Base-by-base conservation (phyloP, 1,140 invertebrate genomes). In the Calliopsis andreniformis region DNA sequence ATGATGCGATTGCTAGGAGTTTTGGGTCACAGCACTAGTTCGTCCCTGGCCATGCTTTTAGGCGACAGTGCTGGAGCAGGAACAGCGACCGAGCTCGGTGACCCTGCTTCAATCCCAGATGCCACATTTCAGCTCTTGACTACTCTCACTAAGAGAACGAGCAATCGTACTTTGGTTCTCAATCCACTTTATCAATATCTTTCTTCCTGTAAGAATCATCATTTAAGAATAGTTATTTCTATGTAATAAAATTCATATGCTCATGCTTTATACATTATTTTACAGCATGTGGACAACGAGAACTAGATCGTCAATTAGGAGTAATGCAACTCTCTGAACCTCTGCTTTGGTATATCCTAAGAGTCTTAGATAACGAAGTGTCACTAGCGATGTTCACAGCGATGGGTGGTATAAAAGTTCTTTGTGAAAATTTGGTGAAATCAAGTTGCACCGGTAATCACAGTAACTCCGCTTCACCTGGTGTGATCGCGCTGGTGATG, bases 1-100 rank as follows among this genome's bases (percentile, higher is more conserved):
- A 97, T 98, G 95, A 95, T 96, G 86, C 94, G 95, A 75, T 93
- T 98, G 76, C 94, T 97, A 88, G 94, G 93, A 86, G 95, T 95
- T 59, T 92, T 96, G 53, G 96, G 94, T 64, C 94, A 94, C 56
- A 96, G 95, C 85, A 94, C 94, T 28, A 94, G 94, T 35, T 94
- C 95, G 56, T 95, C 95, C 4, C 92, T 95, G 62, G 93, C 93
- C 20, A 93, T 95, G 91, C 89, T 95, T 53, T 75, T 92, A 32
- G 88, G 88, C 0, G 90, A 91, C 63, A 82, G 86, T 32, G 76
- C 89, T 6, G 78, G 83, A 30, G 42, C 85, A 28, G 87, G 86
- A 59, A 76, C 87, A 35, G 83, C 87, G 7, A 82, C 92, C 0
- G 93, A 93, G 66, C 82, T 94, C 1, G 92, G 92, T 3, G 95